These are phyloP conservation scores for Heliconius charithonia DNA, from an alignment of 2,888 invertebrate species.

Conservation along the genomic window DNA sequence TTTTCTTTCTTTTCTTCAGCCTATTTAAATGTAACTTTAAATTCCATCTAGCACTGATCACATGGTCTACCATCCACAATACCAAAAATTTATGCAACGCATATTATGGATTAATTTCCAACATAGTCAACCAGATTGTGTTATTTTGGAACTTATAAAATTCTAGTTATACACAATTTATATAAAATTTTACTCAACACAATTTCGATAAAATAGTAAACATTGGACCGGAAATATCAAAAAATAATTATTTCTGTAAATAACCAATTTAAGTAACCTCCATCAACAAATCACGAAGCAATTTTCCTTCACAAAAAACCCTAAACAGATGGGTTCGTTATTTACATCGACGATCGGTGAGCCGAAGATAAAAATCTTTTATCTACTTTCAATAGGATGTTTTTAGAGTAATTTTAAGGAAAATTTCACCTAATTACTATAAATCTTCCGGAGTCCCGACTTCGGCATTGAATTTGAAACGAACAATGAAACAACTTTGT, in stretches of 20 bases:
- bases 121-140: no score
- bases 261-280: conserved; percentile 28
- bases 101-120: no score
- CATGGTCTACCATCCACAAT: no score
- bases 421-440: conserved; percentile 74
- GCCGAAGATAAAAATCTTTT: conserved; percentile 70
- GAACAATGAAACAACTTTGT: conserved; percentile 36
- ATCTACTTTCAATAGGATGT: conserved; percentile 72
- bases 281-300: conserved; percentile 48
- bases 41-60: no score
- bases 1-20: neutral
- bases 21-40: neutral
- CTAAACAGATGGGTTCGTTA: conserved; percentile 66
- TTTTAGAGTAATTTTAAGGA: conserved; percentile 68
- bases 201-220: neutral
- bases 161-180: neutral
- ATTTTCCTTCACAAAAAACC: conserved; percentile 58
- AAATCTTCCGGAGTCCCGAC: conserved; percentile 52
- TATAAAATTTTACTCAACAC: neutral
- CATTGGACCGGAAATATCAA: conserved; percentile 5
- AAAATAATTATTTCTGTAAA: conserved; percentile 16
- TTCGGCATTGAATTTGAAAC: conserved; percentile 38
- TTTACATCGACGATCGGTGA: conserved; percentile 71
- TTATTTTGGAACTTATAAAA: neutral
- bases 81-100: no score